Evolutionary conservation across 1,140 invertebrate genomes (phyloP), one percentile per base, ranked within the genome.

Genomic region (Littorina saxatilis): DNA sequence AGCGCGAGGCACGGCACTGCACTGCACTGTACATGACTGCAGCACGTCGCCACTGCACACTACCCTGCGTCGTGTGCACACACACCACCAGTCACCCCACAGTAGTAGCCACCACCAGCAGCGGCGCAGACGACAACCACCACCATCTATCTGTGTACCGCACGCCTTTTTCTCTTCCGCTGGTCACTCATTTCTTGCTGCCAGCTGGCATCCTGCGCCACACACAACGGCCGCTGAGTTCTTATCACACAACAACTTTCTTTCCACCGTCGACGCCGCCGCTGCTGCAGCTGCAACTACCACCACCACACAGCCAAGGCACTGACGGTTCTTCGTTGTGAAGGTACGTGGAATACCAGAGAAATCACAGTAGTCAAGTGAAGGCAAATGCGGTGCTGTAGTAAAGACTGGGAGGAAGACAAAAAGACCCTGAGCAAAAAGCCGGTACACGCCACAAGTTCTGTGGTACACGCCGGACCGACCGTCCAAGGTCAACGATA

Each of bases 111-210:
- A 32, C 43, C 43, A 9, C 61, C 27, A 63, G 61, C 29, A 29
- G 61, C 61, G 61, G n/a, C n/a, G n/a, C n/a, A n/a, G n/a, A n/a
- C n/a, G n/a, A n/a, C 61, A 32, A 63, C 61, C 61, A 63, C 32
- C 61, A 63, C n/a, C 61, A 63, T 63, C 61, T 63, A 63, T 63
- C n/a, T 63, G 61, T 11, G 9, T 13, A 27, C 61, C 5, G 55
- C 55, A 11, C 27, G 5, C 61, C 13, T 29, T 27, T 5, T 63
- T 29, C n/a, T 11, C 29, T 27, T 29, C 0, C 61, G 29, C 61
- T 15, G 61, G 23, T 63, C 23, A 63, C n/a, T n/a, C n/a, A n/a
- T n/a, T n/a, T n/a, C n/a, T n/a, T n/a, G n/a, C n/a, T n/a, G n/a
- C n/a, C n/a, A n/a, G n/a, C n/a, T n/a, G n/a, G n/a, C n/a, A n/a